These are phyloP conservation scores for Boleophthalmus pectinirostris DNA, from an alignment of 2,113 vertebrate genomes.

Conservation along the genomic window DNA sequence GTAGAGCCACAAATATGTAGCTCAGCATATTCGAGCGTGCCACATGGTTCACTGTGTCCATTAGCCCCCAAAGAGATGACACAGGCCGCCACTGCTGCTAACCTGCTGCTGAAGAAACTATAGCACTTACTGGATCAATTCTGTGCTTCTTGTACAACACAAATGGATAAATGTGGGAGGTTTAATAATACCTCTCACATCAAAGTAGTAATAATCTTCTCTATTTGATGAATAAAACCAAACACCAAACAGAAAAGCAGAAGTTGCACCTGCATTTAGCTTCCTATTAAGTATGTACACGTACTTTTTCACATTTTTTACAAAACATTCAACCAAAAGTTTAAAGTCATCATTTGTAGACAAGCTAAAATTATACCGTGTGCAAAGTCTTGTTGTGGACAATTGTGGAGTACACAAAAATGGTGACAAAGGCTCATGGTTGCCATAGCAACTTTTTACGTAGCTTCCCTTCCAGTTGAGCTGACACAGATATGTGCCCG, in stretches of 20 bases:
- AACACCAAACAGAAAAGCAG: constrained; percentile 22
- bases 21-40: constrained; percentile 40
- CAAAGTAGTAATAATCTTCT: background rate
- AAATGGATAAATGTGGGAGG: background rate
- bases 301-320: too few relatives aligned
- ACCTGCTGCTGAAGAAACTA: constrained; percentile 12
- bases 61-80: constrained; percentile 21
- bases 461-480: constrained; percentile 42
- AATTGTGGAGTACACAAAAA: constrained; percentile 35
- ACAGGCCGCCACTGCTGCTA: background rate
- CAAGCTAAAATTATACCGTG: background rate
- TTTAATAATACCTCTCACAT: background rate
- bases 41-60: constrained; percentile 16
- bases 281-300: too few relatives aligned
- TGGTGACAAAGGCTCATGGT: constrained; percentile 47
- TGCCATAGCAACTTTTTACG: constrained; percentile 58
- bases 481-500: constrained; percentile 39
- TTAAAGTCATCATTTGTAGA: too few relatives aligned
- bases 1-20: constrained; percentile 7
- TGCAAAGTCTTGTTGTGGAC: constrained; percentile 8
- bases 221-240: background rate
- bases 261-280: constrained; percentile 3
- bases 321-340: background rate
- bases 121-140: background rate
- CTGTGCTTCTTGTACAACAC: background rate